A percentile compares a stretch with the other conserved stretches of the same genome.
Conservation (phyloP, 1,140 invertebrate species). For the Saccostrea echinata region DNA sequence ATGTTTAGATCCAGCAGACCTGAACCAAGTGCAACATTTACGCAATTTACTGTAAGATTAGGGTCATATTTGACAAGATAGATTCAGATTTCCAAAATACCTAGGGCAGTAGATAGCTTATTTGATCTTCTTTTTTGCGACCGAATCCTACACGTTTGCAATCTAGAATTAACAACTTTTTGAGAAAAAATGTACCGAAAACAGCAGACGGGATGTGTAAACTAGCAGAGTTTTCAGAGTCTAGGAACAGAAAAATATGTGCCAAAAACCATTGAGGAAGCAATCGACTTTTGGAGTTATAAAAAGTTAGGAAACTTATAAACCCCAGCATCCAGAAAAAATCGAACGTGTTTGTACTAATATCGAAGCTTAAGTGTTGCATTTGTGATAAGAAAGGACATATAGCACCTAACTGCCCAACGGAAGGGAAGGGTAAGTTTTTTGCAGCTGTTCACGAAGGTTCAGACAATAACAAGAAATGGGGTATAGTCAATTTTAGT, state of each 20-base stretch:
- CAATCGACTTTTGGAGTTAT: neutral
- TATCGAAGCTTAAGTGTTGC: neutral
- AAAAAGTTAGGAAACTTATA: neutral
- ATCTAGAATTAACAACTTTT: neutral
- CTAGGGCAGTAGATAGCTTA: neutral
- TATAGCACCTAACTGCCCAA: neutral
- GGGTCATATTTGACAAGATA: too few species aligned
- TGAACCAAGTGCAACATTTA: too few species aligned
- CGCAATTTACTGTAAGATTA: too few species aligned
- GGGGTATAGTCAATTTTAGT: neutral
- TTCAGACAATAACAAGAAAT: neutral
- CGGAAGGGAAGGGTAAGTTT: neutral
- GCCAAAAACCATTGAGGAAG: neutral
- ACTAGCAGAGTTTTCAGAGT: neutral
- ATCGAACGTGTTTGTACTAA: neutral
- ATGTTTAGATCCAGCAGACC: too few species aligned
- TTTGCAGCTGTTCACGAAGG: neutral
- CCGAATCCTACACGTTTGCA: conserved; percentile 1
- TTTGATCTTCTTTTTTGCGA: neutral
- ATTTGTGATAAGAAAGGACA: neutral
- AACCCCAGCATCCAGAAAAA: neutral
- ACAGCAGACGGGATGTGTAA: neutral
- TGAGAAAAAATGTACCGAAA: neutral
- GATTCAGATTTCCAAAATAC: too few species aligned
- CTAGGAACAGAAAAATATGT: neutral